Percentiles rank a stretch among this genome's conserved stretches.
Evolutionary conservation across 1,140 invertebrate genomes (phyloP).

Genomic region (Lordiphosa stackelbergi): DNA sequence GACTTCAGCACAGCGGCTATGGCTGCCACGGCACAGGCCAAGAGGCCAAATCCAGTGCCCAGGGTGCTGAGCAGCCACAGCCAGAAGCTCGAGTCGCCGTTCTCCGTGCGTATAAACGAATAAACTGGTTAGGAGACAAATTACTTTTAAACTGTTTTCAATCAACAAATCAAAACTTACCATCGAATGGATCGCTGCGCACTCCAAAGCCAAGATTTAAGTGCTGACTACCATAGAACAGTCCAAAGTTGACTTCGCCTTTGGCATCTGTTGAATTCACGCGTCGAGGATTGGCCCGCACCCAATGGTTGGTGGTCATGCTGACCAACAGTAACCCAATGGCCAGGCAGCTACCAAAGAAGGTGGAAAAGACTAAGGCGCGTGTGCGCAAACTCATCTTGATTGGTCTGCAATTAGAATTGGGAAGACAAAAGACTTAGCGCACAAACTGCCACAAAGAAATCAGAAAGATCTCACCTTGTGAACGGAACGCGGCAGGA

Average conservation of each 20-base stretch:
- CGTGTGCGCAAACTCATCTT: conserved; percentile 72
- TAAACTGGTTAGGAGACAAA: conserved; percentile 44
- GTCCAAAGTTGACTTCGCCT: conserved; percentile 88
- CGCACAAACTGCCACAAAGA: conserved; percentile 32
- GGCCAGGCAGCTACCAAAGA: conserved; percentile 89
- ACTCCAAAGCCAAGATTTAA: conserved; percentile 90
- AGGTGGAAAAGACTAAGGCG: conserved; percentile 89
- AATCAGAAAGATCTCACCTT: conserved; percentile 3
- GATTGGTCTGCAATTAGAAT: conserved; percentile 1
- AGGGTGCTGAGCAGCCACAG: conserved; percentile 69
- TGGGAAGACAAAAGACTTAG: conserved; percentile 4
- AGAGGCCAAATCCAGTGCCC: conserved; percentile 66
- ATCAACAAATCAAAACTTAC: conserved; percentile 24
- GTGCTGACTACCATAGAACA: conserved; percentile 90
- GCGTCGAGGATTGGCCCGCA: conserved; percentile 85
- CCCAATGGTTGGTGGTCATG: conserved; percentile 92
- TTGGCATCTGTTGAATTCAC: conserved; percentile 84
- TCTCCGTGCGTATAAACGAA: conserved; percentile 61
- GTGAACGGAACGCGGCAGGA: background rate
- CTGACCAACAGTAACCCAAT: conserved; percentile 89
- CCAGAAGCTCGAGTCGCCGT: conserved; percentile 66
- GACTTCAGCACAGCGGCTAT: conserved; percentile 71
- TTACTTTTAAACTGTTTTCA: background rate
- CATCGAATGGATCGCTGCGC: conserved; percentile 78
- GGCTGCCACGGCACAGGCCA: conserved; percentile 68